Conservation (phyloP, 2,113 vertebrate genomes). For the Myxocyprinus asiaticus region DNA sequence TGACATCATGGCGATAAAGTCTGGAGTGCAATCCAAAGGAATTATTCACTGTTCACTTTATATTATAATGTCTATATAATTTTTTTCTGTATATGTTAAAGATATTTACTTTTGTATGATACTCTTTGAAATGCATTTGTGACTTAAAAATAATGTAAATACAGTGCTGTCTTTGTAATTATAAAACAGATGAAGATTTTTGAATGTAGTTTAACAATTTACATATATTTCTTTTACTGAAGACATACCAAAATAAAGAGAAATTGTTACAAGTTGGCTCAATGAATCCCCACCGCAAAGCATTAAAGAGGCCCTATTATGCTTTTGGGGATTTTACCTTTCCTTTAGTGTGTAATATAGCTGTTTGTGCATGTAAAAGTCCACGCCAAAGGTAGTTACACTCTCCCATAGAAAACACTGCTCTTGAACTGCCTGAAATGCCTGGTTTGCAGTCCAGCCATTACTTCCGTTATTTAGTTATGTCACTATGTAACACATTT, state of each 20-base stretch:
- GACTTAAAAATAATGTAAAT: constrained; percentile 44
- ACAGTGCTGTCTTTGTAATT: constrained; percentile 48
- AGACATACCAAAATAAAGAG: constrained; percentile 22
- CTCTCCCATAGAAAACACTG: too few species aligned
- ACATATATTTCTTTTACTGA: constrained; percentile 35
- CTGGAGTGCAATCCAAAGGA: constrained; percentile 62
- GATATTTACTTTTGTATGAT: constrained; percentile 28
- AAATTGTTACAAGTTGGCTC: not conserved
- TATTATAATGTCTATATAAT: constrained; percentile 12
- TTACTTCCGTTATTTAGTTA: too few species aligned
- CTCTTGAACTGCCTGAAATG: too few species aligned
- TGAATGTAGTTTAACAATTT: constrained; percentile 43
- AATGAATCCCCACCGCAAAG: not conserved
- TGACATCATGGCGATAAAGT: constrained; percentile 72
- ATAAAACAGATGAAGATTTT: constrained; percentile 40
- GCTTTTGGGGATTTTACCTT: too few species aligned
- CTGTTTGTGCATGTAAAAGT: too few species aligned
- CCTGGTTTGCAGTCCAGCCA: too few species aligned
- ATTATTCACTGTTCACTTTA: constrained; percentile 52
- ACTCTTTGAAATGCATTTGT: constrained; percentile 22
- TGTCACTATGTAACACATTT: too few species aligned
- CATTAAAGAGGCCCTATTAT: too few species aligned
- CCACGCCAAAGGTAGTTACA: too few species aligned
- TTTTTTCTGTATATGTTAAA: constrained; percentile 15
- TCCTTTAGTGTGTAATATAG: too few species aligned